Evolutionary conservation across 2,113 vertebrate species (phyloP).

Genomic region (Cyanoramphus novaezelandiae): DNA sequence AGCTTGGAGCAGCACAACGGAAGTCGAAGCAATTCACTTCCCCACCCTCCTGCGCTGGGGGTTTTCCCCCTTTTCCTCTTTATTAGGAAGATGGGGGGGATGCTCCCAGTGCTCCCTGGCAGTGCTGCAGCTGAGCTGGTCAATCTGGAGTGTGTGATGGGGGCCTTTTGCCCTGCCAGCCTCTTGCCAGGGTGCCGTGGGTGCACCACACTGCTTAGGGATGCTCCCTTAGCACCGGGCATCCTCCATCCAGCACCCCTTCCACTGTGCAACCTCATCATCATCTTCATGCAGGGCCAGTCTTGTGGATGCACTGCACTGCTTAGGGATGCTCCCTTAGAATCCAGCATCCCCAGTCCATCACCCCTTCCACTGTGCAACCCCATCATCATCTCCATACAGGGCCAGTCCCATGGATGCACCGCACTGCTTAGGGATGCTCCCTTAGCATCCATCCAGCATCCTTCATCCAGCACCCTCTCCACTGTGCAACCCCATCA

Average conservation of each 20-base stretch:
- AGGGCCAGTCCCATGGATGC: not conserved
- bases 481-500: not conserved
- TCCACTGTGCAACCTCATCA: fast-evolving
- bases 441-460: not conserved
- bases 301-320: not conserved
- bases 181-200: fast-evolving
- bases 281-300: not conserved
- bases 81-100: fast-evolving
- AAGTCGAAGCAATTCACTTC: not conserved
- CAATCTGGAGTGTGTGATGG: not conserved
- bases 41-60: not conserved
- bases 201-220: fast-evolving
- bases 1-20: slow-evolving; percentile 28
- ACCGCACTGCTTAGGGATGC: not conserved
- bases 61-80: not conserved
- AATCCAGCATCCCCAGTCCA: not conserved
- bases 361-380: not conserved
- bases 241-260: not conserved
- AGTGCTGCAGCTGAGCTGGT: fast-evolving
- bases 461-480: too few relatives aligned
- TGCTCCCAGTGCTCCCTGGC: not conserved
- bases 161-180: not conserved
- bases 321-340: not conserved
- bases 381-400: fast-evolving
- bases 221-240: not conserved